phyloP scores from a whole-genome alignment of 2,113 vertebrate species.

The Caracal caracal region DNA sequence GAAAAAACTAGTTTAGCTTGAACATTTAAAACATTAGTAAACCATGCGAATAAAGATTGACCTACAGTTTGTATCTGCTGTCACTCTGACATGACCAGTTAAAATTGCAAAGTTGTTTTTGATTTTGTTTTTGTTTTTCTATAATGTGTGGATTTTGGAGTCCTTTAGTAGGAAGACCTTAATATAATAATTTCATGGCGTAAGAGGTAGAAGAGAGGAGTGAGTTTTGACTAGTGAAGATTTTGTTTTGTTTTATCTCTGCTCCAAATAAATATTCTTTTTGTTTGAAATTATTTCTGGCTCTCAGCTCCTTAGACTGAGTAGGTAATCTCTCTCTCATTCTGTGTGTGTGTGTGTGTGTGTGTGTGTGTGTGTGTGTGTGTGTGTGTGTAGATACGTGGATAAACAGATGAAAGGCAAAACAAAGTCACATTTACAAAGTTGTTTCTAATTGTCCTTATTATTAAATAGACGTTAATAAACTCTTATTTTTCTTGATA shows the following conservation, averaged over 20 bases:
- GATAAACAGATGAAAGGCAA: background rate
- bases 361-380: background rate
- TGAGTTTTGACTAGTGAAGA: background rate
- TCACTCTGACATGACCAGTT: background rate
- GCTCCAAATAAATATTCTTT: background rate
- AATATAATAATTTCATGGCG: background rate
- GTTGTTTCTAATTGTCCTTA: background rate
- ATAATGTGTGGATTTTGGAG: background rate
- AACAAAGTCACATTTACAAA: constrained; percentile 26
- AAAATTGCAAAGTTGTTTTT: background rate
- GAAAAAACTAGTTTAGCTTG: background rate
- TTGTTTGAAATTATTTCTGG: constrained; percentile 46
- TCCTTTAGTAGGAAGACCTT: background rate
- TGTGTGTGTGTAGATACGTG: background rate
- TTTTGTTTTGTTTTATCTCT: constrained; percentile 46
- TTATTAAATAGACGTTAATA: background rate
- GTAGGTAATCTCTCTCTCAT: background rate
- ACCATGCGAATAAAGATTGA: background rate
- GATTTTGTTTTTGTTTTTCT: background rate
- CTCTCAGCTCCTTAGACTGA: background rate
- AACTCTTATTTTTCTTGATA: background rate
- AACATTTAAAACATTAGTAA: constrained; percentile 7
- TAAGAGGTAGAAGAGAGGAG: background rate
- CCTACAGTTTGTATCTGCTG: background rate
- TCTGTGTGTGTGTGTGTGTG: background rate